Percentiles rank a stretch among this genome's conserved stretches.
phyloP scores from a whole-genome alignment of 1,140 invertebrate species.

The Danaus melanippus region DNA sequence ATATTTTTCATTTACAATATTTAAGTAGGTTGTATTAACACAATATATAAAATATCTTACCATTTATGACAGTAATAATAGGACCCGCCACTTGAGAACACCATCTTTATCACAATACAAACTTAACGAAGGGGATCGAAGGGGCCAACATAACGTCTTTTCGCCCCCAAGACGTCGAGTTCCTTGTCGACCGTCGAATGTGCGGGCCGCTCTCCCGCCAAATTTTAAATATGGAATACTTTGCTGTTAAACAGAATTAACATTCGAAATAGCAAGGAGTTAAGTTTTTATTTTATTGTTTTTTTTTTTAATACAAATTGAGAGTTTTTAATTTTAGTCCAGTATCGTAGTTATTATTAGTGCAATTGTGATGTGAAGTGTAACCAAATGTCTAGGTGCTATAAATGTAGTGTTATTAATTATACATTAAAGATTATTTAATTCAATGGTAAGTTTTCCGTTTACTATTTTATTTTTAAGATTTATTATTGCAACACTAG shows the following conservation, averaged over 20 bases:
- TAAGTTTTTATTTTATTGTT: constrained; percentile 1
- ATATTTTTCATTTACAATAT: too few relatives aligned
- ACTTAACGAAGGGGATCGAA: constrained; percentile 57
- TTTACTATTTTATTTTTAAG: background rate
- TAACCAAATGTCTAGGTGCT: constrained; percentile 20
- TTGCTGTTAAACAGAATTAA: constrained; percentile 5
- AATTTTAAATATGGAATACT: constrained; percentile 25
- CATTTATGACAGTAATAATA: too few relatives aligned
- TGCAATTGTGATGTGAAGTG: constrained; percentile 22
- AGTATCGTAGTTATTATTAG: constrained; percentile 5
- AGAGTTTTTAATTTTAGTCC: background rate
- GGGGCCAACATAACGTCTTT: constrained; percentile 64
- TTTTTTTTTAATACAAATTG: constrained; percentile 2
- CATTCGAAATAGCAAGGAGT: background rate
- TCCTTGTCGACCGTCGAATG: constrained; percentile 59
- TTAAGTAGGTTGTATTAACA: too few relatives aligned
- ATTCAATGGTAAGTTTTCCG: constrained; percentile 11
- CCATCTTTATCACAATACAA: constrained; percentile 46
- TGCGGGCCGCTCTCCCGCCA: constrained; percentile 47
- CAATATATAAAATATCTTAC: too few relatives aligned
- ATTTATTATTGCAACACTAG: too few relatives aligned
- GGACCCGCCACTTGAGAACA: constrained; percentile 34
- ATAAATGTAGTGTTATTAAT: constrained; percentile 24
- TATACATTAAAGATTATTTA: constrained; percentile 10
- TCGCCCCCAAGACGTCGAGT: constrained; percentile 61